Percentiles rank a stretch among this genome's conserved stretches.
Conservation (phyloP, 2,797 vertebrate species). For the Spea hammondii region DNA sequence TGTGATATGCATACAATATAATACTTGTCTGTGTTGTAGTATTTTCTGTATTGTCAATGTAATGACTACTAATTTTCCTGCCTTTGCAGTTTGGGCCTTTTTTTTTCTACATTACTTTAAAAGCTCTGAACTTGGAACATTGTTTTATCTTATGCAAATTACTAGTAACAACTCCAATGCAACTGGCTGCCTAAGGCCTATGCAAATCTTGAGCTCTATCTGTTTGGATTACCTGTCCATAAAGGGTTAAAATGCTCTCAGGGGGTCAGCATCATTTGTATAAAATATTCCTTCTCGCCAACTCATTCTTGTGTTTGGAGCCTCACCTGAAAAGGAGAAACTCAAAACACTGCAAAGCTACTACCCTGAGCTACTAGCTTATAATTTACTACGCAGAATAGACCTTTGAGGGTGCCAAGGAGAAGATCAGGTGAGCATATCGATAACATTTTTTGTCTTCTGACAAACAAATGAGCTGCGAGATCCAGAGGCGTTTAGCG, state of each 20-base stretch:
- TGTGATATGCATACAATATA: no score
- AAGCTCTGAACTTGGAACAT: slow-evolving; percentile 66
- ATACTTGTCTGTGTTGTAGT: no score
- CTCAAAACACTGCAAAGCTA: slow-evolving; percentile 58
- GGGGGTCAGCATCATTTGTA: slow-evolving; percentile 61
- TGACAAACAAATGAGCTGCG: no score
- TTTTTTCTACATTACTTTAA: slow-evolving; percentile 2
- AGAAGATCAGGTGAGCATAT: slow-evolving; percentile 34
- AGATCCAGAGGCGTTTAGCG: no score
- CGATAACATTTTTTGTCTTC: not conserved
- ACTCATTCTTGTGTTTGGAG: slow-evolving; percentile 37
- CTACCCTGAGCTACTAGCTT: slow-evolving; percentile 8
- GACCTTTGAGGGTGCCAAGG: not conserved
- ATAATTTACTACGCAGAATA: slow-evolving; percentile 3
- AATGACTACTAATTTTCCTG: not conserved
- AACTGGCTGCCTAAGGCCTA: slow-evolving; percentile 73
- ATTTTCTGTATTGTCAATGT: not conserved
- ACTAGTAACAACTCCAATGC: slow-evolving; percentile 57
- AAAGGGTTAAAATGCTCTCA: slow-evolving; percentile 64
- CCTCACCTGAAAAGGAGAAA: slow-evolving; percentile 61
- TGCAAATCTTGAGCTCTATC: slow-evolving; percentile 67
- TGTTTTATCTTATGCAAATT: slow-evolving; percentile 85
- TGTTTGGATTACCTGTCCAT: slow-evolving; percentile 53
- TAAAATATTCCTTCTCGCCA: slow-evolving; percentile 56
- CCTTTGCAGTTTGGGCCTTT: not conserved